Conservation (phyloP, 2,888 invertebrate genomes). For the Caenorhabditis becei region DNA sequence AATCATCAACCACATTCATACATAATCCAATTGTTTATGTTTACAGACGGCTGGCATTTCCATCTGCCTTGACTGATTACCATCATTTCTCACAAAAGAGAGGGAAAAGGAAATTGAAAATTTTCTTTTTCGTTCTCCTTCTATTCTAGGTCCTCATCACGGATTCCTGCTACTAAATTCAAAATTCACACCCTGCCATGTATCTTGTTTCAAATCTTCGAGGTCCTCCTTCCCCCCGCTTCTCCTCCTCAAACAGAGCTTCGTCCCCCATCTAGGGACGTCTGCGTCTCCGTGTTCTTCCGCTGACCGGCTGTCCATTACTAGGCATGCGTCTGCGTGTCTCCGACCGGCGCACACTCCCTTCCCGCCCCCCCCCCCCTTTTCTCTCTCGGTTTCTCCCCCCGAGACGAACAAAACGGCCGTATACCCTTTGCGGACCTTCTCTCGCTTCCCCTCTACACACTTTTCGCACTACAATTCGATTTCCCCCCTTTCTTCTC, state of each 20-base stretch:
- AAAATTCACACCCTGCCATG: neutral
- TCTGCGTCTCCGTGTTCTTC: conserved; percentile 29
- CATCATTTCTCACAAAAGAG: neutral
- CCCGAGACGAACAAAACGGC: conserved; percentile 41
- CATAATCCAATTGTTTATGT: neutral
- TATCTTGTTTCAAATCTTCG: conserved; percentile 41
- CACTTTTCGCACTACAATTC: conserved; percentile 9
- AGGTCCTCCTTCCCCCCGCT: conserved; percentile 37
- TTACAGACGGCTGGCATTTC: neutral
- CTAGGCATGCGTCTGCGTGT: conserved; percentile 23
- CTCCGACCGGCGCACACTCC: conserved; percentile 18
- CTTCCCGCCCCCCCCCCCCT: neutral
- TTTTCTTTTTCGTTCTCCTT: neutral
- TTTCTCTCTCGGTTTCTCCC: conserved; percentile 8
- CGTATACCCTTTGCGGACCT: conserved; percentile 47
- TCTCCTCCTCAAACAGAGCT: conserved; percentile 35
- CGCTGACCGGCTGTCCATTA: conserved; percentile 50
- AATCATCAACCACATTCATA: neutral
- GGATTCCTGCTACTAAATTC: too few species aligned
- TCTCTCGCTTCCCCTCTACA: conserved; percentile 12
- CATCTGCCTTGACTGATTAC: conserved; percentile 4
- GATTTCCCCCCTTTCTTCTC: conserved; percentile 18
- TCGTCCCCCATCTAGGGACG: conserved; percentile 41
- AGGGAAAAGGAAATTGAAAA: too few species aligned
- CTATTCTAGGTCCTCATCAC: neutral